Evolutionary conservation across 1,140 invertebrate species (phyloP).

Genomic region (Drosophila ficusphila): DNA sequence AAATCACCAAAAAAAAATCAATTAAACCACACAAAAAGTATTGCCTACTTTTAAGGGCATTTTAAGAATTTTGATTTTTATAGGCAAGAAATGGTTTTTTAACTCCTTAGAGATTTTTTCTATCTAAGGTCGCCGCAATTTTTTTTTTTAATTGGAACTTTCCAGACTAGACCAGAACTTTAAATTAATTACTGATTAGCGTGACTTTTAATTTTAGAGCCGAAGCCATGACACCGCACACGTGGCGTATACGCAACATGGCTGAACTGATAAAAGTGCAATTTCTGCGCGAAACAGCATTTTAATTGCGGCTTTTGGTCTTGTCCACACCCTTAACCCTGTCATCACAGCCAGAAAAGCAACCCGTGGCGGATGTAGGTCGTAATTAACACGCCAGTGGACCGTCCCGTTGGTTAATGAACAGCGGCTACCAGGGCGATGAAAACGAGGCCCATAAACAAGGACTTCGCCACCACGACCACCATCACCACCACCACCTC

Average conservation of each 20-base stretch:
- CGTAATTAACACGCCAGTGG: slow-evolving; percentile 71
- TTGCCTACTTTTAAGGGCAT: too few species aligned
- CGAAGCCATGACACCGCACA: slow-evolving; percentile 6
- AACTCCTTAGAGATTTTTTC: too few species aligned
- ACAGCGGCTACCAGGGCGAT: slow-evolving; percentile 32
- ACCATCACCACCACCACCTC: slow-evolving; percentile 1
- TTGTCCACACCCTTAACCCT: slow-evolving; percentile 12
- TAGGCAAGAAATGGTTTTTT: too few species aligned
- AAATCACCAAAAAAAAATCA: too few species aligned
- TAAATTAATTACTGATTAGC: slow-evolving; percentile 5
- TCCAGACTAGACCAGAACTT: not conserved
- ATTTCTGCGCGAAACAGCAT: slow-evolving; percentile 33
- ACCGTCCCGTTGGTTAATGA: slow-evolving; percentile 45
- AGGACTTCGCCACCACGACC: slow-evolving; percentile 12
- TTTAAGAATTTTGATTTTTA: too few species aligned
- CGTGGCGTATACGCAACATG: slow-evolving; percentile 35
- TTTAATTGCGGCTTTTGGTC: slow-evolving; percentile 47
- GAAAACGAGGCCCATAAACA: slow-evolving; percentile 42
- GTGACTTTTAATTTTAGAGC: slow-evolving; percentile 14
- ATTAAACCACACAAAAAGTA: too few species aligned
- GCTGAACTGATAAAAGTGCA: slow-evolving; percentile 33
- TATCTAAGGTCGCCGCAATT: too few species aligned
- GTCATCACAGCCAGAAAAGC: not conserved
- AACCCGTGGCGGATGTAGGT: slow-evolving; percentile 43
- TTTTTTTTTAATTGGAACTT: not conserved